Evolutionary conservation across 2,113 vertebrate genomes (phyloP).

Genomic region (Eurystomus gularis): DNA sequence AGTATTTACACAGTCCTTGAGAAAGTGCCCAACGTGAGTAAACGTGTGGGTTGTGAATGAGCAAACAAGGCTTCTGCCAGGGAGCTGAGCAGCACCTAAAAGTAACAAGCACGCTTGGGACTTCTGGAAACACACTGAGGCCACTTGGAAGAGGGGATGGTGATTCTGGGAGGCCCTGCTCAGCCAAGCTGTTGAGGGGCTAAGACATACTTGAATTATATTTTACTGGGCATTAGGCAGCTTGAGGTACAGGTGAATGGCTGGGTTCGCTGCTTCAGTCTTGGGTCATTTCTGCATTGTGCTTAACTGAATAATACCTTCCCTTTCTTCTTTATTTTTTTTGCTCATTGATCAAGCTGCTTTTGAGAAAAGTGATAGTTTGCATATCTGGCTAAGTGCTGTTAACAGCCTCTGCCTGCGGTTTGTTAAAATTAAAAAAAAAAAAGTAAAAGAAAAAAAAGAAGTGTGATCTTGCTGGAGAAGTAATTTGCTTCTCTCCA

Average conservation of each 20-base stretch:
- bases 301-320: constrained; percentile 85
- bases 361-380: constrained; percentile 90
- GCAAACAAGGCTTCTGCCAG: background rate
- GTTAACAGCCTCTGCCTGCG: constrained; percentile 92
- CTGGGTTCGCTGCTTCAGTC: background rate
- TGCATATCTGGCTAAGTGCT: constrained; percentile 96
- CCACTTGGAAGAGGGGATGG: background rate
- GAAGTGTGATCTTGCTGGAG: constrained; percentile 94
- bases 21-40: background rate
- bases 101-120: background rate
- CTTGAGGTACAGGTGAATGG: constrained; percentile 46
- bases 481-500: constrained; percentile 99
- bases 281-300: constrained; percentile 45
- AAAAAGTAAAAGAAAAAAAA: constrained; percentile 63
- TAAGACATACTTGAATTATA: background rate
- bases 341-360: constrained; percentile 85
- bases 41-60: background rate
- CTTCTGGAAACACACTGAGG: background rate
- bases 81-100: background rate
- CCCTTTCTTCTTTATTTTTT: constrained; percentile 36
- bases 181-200: background rate
- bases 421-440: constrained; percentile 85
- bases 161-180: background rate
- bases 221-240: background rate
- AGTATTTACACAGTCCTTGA: background rate